Base-by-base conservation (phyloP, 2,113 vertebrate species). In the Penelope pileata region DNA sequence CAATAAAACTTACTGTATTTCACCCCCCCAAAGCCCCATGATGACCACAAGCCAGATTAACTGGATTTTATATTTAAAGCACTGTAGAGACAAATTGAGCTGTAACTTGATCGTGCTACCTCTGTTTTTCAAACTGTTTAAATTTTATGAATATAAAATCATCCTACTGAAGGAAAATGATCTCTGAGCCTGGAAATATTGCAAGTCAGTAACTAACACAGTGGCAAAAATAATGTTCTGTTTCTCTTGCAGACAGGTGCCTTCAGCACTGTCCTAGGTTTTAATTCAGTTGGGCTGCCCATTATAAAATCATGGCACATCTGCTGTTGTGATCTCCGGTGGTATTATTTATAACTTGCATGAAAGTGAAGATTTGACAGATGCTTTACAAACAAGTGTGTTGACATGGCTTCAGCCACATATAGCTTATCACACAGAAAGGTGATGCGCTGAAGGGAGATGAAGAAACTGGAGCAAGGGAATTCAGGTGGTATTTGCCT, bases 11-110 rank as follows among this genome's bases (percentile, higher is more conserved):
- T 74, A 7, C 42, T 23, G 17, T 54, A 38, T 88, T 86, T 88
- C 72, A 69, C 14, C 22, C 48, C 1, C 18, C 32, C 10, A 21
- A 29, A 14, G 21, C 0, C 1, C 42, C 10, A 7, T 0, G 0
- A 22, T 73, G 54, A 70, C 59, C 42, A 47, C 56, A n/a, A 78
- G 3, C 50, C 74, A 34, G 23, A 21, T 34, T 83, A 81, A 4
- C 59, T 80, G 38, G 19, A 21, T 34, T 83, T 80, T 54, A 43
- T 30, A 6, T 53, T 60, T 60, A 63, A 91, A 75, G 10, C 40
- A 34, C 51, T 11, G 7, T 30, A 38, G 88, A 68, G 12, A 21
- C 27, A 63, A 81, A 18, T 36, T 88, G 79, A 67, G 21, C 58
- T 69, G 45, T 85, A 80, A 43, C 34, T 82, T 76, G 26, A 7